Base-by-base conservation (phyloP, 2,113 vertebrate species). In the Xiphophorus couchianus region DNA sequence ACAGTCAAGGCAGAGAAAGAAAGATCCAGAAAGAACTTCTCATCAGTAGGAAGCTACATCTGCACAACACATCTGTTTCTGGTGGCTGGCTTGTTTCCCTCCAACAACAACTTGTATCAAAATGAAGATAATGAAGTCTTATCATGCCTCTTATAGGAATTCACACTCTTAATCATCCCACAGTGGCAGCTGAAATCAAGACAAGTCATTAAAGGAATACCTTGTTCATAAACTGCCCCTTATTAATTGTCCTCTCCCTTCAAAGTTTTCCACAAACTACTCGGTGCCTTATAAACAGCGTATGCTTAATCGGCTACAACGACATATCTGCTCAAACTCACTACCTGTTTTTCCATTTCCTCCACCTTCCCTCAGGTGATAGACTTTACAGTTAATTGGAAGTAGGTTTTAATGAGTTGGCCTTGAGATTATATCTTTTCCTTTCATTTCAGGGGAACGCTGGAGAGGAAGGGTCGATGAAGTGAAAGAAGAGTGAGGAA, bases 371-470 rank as follows among this genome's bases (percentile, higher is more conserved):
- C 73, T 58, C 64, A 81, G 54, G 62, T 63, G 62, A 77, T 71
- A 80, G 65, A 29, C n/a, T 31, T 84, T 78, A 87, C 83, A 81
- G 81, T 69, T 88, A 90, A 89, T 87, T 83, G 87, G 71, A 78
- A 86, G 66, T 27, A 60, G n/a, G 69, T 82, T 90, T 91, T 84
- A 90, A 88, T 83, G 82, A 90, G 89, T 70, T 64, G 71, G 78
- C 75, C 71, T 54, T 63, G 80, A 84, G 89, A 89, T 85, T 72
- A 67, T 69, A 84, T 86, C 83, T 86, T 66, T 60, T 78, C 33
- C 76, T 80, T 88, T 91, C 80, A 89, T 89, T 90, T 37, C 35
- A 87, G 51, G 80, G 15, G 25, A 77, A 62, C 62, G 65, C 51
- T 29, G 35, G 31, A 54, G 63, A 66, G 63, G 11, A 7, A 0